Percentiles rank a stretch among this genome's conserved stretches.
Conservation (phyloP, 2,888 invertebrate genomes). For the Physocephala rufipes region DNA sequence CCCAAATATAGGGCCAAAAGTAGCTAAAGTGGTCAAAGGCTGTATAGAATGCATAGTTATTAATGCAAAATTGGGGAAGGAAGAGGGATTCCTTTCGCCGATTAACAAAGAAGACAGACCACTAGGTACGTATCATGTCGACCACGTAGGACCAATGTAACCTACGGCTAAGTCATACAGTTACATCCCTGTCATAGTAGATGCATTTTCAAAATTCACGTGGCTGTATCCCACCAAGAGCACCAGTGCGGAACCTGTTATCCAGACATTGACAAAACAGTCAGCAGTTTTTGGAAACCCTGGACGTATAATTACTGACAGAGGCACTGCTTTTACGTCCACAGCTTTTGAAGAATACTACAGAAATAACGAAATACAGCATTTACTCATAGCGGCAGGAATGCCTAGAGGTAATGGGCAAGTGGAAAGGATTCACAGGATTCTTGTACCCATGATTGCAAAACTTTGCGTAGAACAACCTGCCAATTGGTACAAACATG, state of each 20-base stretch:
- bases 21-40: slow-evolving; percentile 21
- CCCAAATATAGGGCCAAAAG: slow-evolving; percentile 24
- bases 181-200: slow-evolving; percentile 34
- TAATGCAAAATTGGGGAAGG: slow-evolving; percentile 51
- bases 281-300: slow-evolving; percentile 45
- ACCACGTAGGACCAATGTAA: slow-evolving; percentile 56
- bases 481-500: slow-evolving; percentile 51
- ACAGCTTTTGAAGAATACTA: slow-evolving; percentile 49
- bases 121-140: slow-evolving; percentile 52
- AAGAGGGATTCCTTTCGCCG: slow-evolving; percentile 42
- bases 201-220: slow-evolving; percentile 55
- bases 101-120: slow-evolving; percentile 53
- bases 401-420: slow-evolving; percentile 56
- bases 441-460: slow-evolving; percentile 51
- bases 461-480: slow-evolving; percentile 55
- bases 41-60: slow-evolving; percentile 41
- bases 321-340: slow-evolving; percentile 36
- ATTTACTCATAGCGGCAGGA: slow-evolving; percentile 24
- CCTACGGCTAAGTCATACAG: slow-evolving; percentile 28
- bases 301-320: slow-evolving; percentile 37
- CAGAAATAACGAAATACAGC: slow-evolving; percentile 36
- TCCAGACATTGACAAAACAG: slow-evolving; percentile 51
- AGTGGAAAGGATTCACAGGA: slow-evolving; percentile 56
- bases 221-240: slow-evolving; percentile 55
- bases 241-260: slow-evolving; percentile 48